Percentiles rank a stretch among this genome's conserved stretches.
phyloP scores from a whole-genome alignment of 2,113 vertebrate genomes.

The Carassius auratus region DNA sequence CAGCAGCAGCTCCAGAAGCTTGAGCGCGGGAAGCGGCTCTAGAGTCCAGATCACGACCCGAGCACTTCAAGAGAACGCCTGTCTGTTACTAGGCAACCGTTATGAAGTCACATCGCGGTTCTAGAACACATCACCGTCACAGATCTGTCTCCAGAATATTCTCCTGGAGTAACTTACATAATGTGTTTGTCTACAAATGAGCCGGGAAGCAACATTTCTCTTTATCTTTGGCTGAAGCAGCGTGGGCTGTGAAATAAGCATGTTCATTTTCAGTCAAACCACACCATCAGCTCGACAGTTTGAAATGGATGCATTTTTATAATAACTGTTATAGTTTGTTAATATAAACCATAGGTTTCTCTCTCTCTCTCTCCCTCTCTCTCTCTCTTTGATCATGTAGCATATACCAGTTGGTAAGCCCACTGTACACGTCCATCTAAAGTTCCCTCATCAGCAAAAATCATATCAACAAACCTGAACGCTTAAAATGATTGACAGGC shows the following conservation, averaged over 20 bases:
- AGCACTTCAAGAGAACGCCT: conserved; percentile 26
- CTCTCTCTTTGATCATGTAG: neutral
- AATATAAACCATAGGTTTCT: neutral
- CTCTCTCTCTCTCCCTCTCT: no score
- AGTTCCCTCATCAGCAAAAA: neutral
- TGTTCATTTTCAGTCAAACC: neutral
- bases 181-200: conserved; percentile 32
- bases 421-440: neutral
- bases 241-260: conserved; percentile 9
- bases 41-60: no score
- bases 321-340: neutral
- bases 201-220: conserved; percentile 8
- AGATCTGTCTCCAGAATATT: conserved; percentile 39
- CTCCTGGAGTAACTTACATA: conserved; percentile 38
- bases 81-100: conserved; percentile 55
- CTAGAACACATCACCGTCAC: conserved; percentile 28
- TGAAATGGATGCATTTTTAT: neutral
- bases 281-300: neutral
- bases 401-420: no score
- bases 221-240: neutral
- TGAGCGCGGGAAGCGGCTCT: no score
- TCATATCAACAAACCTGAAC: neutral
- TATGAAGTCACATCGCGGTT: conserved; percentile 34
- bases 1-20: neutral
- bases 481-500: neutral